phyloP scores from a whole-genome alignment of 2,113 vertebrate genomes.

The Anarrhichthys ocellatus region DNA sequence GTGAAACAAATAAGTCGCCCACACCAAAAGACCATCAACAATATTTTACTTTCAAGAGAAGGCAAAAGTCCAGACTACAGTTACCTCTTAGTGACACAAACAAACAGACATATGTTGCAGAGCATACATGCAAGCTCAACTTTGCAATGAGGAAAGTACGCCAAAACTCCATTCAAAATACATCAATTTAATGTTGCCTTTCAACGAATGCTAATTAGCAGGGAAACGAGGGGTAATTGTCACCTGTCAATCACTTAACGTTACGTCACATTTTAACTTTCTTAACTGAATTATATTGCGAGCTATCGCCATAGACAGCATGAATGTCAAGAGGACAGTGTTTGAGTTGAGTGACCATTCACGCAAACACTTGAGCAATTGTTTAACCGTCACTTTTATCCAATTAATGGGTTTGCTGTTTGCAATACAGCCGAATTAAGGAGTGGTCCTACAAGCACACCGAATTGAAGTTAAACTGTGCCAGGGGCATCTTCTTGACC shows the following conservation, averaged over 20 bases:
- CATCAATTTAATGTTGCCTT: constrained; percentile 31
- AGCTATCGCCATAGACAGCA: neutral
- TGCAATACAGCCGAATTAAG: constrained; percentile 4
- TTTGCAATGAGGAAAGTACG: neutral
- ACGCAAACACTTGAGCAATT: neutral
- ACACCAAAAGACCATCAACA: neutral
- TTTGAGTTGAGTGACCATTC: too few species aligned
- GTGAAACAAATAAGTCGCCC: neutral
- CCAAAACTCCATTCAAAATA: constrained; percentile 1
- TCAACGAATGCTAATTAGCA: neutral
- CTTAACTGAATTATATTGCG: neutral
- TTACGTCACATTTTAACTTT: neutral
- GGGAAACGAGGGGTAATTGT: neutral
- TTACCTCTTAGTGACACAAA: neutral
- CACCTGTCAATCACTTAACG: neutral
- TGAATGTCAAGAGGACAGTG: neutral
- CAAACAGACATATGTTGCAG: neutral
- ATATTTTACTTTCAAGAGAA: constrained; percentile 57
- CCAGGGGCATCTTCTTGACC: neutral
- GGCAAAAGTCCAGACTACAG: constrained; percentile 75
- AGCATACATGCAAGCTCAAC: constrained; percentile 36
- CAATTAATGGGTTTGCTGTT: neutral
- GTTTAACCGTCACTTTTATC: neutral
- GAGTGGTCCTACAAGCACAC: too few species aligned
- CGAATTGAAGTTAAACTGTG: neutral